phyloP scores from a whole-genome alignment of 2,797 vertebrate genomes.

The Scyliorhinus canicula region DNA sequence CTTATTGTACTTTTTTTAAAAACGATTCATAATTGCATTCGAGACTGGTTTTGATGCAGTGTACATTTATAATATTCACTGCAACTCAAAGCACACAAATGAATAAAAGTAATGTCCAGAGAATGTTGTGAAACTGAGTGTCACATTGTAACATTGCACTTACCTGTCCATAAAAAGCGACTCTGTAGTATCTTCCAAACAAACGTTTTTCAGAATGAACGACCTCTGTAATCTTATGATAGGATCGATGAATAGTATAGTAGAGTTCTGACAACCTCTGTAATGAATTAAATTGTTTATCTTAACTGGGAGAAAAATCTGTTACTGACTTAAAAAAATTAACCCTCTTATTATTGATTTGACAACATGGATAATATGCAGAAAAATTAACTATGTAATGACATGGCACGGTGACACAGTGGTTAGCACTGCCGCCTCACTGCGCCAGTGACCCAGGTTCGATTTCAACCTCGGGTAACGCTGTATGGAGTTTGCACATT shows the following conservation, averaged over 20 bases:
- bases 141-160: constrained; percentile 43
- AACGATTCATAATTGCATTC: not conserved
- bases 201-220: constrained; percentile 92
- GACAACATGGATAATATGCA: not conserved
- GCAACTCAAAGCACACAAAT: not conserved
- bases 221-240: constrained; percentile 93
- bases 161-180: constrained; percentile 97
- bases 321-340: not conserved
- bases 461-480: too few relatives aligned
- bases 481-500: too few relatives aligned
- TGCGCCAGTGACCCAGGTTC: too few relatives aligned
- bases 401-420: too few relatives aligned
- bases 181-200: constrained; percentile 90
- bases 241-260: constrained; percentile 93
- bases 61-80: not conserved
- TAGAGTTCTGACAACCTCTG: constrained; percentile 89
- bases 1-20: not conserved
- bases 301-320: not conserved
- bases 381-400: not conserved
- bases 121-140: not conserved
- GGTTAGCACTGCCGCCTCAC: too few relatives aligned
- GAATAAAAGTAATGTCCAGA: not conserved
- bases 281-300: constrained; percentile 35
- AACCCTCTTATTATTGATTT: too few relatives aligned
- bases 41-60: not conserved